Base-by-base conservation (phyloP, 2,797 vertebrate species). In the Sciurus carolinensis region DNA sequence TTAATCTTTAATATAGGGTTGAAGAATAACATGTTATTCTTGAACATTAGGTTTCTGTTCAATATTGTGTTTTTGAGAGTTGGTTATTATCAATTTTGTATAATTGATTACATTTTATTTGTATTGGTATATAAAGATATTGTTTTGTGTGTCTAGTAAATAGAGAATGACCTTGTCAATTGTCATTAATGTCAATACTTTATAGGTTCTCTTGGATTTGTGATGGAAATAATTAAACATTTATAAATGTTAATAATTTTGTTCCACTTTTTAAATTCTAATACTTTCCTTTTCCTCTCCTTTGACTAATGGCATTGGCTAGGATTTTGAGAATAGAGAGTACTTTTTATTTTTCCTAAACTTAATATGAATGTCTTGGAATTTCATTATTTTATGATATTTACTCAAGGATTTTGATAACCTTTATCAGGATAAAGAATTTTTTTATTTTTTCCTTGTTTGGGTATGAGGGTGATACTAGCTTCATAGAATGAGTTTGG, bases 101-200 rank as follows among this genome's bases (percentile, higher is more conserved):
- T 28, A 64, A 69, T n/a, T 84, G 6, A 36, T 75, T 91, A 66
- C 67, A 67, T 79, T 59, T 95, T 30, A 67, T 77, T 91, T 24
- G 3, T 47, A 64, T 18, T 71, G 13, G 1, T 82, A 66, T 28
- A 39, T 44, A 77, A 75, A 33, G 8, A 50, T 81, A 89, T 26
- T 71, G 13, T 2, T 33, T 88, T 91, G 2, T 24, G 6, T 18
- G 81, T 42, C 12, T 22, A 54, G 22, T 22, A 62, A 81, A 54
- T 39, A n/a, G 39, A 87, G 44, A 50, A 52, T 12, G 30, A 39
- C 9, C 12, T 82, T 87, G 15, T 2, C 83, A 94, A 91, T 75
- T 87, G 26, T n/a, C 79, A 66, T 66, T 62, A 66, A 73, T 15
- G 1, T 44, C n/a, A 94, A n/a, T 82, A 83, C 7, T 86, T 97